Evolutionary conservation across 2,797 vertebrate species (phyloP), one percentile per base, ranked within the genome.

Genomic region (Sparidentex hasta): DNA sequence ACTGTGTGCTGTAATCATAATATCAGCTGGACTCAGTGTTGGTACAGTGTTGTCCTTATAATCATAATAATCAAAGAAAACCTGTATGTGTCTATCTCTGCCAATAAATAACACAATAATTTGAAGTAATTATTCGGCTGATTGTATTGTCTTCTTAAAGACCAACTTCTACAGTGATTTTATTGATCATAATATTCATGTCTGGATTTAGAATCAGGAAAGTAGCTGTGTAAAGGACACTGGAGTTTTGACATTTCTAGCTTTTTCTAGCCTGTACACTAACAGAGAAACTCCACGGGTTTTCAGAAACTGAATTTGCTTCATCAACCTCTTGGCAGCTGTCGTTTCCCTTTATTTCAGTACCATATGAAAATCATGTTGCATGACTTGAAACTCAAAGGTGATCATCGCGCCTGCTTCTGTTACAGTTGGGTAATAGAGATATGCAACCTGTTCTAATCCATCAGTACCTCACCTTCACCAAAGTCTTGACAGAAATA

Each of bases 381-480:
- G 27, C 64, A 62, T n/a, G 54, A 76, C 67, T 48, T 64, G 74
- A 87, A 76, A 74, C 46, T n/a, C 73, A 38, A 57, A 78, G 65
- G 25, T 47, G 54, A 76, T 66, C 46, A 11, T 65, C 9, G 2
- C 14, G 54, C 13, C 43, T 47, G 21, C 43, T 81, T 73, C 23
- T 71, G 54, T 67, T 76, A 76, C 65, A 77, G 76, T 6, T 18
- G 4, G 17, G 57, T 65, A 52, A 83, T 3, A 1, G 64, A 82
- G 47, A 68, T 21, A 51, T 21, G 52, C 63, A 61, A 55, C 56
- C 51, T 75, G 69, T 72, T 72, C 43, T 65, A 13, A 62, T 68
- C 66, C 38, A 78, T 74, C 48, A 8, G 25, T 48, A 54, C 20
- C 23, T 59, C 18, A 67, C 44, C 52, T 68, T 70, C 27, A 61